Conservation (phyloP, 2,888 invertebrate species). For the Chrysomela aeneicollis region DNA sequence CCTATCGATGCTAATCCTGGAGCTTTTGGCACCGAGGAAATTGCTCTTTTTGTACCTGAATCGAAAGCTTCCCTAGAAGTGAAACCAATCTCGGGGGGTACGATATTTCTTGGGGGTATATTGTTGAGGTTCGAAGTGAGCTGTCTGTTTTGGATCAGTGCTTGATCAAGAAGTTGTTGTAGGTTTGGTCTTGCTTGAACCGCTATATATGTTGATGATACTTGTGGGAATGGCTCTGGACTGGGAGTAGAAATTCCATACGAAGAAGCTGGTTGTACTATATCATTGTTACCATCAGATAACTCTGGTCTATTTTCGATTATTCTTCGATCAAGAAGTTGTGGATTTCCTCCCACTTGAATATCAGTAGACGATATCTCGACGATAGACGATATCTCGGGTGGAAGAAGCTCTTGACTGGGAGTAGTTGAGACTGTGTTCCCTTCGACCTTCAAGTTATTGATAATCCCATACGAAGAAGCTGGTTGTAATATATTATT, state of each 20-base stretch:
- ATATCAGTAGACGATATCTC: too few species aligned
- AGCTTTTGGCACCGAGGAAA: constrained; percentile 29
- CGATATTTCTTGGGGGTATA: constrained; percentile 36
- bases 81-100: constrained; percentile 39
- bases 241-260: too few species aligned
- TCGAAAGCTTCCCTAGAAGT: constrained; percentile 19
- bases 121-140: constrained; percentile 26
- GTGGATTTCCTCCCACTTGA: too few species aligned
- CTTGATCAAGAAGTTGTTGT: constrained; percentile 6
- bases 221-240: too few species aligned
- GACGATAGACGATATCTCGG: too few species aligned
- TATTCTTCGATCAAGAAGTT: too few species aligned
- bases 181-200: neutral
- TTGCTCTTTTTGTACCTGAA: constrained; percentile 15
- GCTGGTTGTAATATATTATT: neutral
- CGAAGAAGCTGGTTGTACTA: neutral
- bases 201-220: neutral
- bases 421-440: neutral
- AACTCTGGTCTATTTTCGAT: too few species aligned
- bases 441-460: neutral
- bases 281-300: neutral
- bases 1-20: constrained; percentile 15
- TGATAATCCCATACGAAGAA: neutral
- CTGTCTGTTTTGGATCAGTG: constrained; percentile 15
- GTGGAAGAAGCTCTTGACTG: neutral